These are phyloP conservation scores for Procambarus clarkii DNA, from an alignment of 1,140 invertebrate species.

Conservation along the genomic window DNA sequence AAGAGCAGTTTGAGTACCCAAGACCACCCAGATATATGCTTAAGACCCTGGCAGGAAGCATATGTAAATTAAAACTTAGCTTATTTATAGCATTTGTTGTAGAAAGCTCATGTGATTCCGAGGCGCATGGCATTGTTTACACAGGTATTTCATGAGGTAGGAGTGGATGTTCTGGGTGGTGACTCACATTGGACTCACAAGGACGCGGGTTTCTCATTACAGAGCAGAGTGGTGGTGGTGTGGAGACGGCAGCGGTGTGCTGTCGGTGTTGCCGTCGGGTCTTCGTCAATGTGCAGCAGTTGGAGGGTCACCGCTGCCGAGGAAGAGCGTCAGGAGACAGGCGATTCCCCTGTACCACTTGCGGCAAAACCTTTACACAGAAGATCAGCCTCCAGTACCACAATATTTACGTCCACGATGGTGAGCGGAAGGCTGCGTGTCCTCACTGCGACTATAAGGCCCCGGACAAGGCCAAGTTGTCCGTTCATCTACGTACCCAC, in stretches of 20 bases:
- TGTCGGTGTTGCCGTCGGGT: conserved; percentile 34
- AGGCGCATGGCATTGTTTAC: no score
- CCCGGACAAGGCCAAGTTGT: conserved; percentile 73
- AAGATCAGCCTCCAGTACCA: conserved; percentile 64
- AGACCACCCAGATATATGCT: no score
- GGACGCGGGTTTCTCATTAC: conserved; percentile 17
- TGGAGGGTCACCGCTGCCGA: conserved; percentile 13
- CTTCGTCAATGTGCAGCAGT: background rate
- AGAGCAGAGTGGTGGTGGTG: background rate
- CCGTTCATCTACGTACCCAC: conserved; percentile 75
- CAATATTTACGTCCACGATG: conserved; percentile 50
- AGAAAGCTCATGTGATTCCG: no score
- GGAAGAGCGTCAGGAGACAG: background rate
- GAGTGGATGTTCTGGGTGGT: no score
- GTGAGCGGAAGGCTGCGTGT: conserved; percentile 60
- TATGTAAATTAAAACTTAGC: no score
- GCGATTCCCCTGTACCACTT: conserved; percentile 12
- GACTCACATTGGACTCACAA: background rate
- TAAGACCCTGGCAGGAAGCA: no score
- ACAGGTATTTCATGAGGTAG: no score
- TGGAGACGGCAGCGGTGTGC: conserved; percentile 2
- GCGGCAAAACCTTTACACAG: conserved; percentile 55
- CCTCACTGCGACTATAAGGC: conserved; percentile 57
- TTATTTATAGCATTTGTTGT: no score
- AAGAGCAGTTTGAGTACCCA: no score